Conservation (phyloP, 2,797 vertebrate species). For the Gallinago solitaria region DNA sequence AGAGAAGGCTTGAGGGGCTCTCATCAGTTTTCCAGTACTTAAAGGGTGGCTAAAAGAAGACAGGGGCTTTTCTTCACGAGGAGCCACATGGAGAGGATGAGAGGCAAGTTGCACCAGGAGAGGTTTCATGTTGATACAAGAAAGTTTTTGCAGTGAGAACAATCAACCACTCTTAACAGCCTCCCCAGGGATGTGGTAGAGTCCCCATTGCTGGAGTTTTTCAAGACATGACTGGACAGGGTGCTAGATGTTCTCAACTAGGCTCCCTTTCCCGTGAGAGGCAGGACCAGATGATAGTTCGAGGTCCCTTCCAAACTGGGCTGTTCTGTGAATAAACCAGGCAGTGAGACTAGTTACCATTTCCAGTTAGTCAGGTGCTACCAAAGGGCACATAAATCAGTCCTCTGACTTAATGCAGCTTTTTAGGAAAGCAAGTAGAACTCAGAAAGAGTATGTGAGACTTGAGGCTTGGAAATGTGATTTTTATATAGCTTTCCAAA, state of each 20-base stretch:
- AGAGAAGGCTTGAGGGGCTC: not conserved
- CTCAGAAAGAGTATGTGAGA: not conserved
- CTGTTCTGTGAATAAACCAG: not conserved
- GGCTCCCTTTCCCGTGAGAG: not conserved
- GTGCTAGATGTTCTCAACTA: not conserved
- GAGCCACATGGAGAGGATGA: not conserved
- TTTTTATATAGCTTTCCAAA: not conserved
- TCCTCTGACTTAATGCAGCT: not conserved
- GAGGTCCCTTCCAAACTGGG: not conserved
- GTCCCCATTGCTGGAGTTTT: not conserved
- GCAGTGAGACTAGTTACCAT: not conserved
- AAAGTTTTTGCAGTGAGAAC: not conserved
- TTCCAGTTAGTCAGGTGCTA: not conserved
- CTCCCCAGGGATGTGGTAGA: not conserved
- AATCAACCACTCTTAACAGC: not conserved
- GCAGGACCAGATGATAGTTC: not conserved
- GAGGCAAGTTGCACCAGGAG: not conserved
- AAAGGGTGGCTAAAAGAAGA: not conserved
- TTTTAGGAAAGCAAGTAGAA: not conserved
- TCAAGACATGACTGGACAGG: rapidly evolving
- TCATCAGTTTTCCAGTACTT: not conserved
- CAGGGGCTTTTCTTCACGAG: not conserved
- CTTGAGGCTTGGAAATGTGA: not conserved
- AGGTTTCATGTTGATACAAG: not conserved
- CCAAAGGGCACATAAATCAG: not conserved